A percentile compares a stretch with the other conserved stretches of the same genome.
phyloP scores from a whole-genome alignment of 2,888 invertebrate genomes.

The Melangyna quadrimaculata region DNA sequence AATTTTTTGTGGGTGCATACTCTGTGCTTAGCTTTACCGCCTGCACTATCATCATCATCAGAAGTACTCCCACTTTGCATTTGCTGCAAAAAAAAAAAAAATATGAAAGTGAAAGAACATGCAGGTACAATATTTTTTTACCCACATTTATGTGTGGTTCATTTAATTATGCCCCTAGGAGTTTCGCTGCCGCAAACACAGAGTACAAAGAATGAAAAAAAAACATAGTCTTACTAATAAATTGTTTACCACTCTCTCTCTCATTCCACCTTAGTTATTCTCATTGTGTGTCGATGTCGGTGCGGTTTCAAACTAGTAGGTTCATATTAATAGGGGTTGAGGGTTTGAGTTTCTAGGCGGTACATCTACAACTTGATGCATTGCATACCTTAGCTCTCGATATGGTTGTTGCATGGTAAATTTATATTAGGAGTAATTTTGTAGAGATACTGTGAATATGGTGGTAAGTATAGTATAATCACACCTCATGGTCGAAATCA shows the following conservation, averaged over 20 bases:
- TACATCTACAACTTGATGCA: too few relatives aligned
- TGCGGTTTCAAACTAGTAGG: constrained; percentile 1
- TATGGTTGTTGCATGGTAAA: background rate
- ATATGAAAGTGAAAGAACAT: background rate
- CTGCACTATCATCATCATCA: background rate
- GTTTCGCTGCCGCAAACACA: background rate
- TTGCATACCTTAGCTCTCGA: background rate
- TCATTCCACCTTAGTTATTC: background rate
- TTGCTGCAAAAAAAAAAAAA: background rate
- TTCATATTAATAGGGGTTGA: background rate
- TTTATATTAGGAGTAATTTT: constrained; percentile 7
- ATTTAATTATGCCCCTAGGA: constrained; percentile 13
- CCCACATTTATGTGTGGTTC: constrained; percentile 2
- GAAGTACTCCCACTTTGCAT: background rate
- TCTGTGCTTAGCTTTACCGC: background rate
- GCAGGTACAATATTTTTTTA: background rate
- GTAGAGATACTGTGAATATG: background rate
- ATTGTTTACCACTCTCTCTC: constrained; percentile 3
- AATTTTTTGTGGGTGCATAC: background rate
- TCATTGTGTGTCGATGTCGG: background rate
- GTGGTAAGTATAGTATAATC: background rate
- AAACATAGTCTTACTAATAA: background rate
- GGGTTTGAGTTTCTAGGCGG: background rate
- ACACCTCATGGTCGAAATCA: constrained; percentile 17
- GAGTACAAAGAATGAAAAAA: background rate